Evolutionary conservation across 2,888 invertebrate genomes (phyloP), one percentile per base, ranked within the genome.

Genomic region (Amitus sp.): DNA sequence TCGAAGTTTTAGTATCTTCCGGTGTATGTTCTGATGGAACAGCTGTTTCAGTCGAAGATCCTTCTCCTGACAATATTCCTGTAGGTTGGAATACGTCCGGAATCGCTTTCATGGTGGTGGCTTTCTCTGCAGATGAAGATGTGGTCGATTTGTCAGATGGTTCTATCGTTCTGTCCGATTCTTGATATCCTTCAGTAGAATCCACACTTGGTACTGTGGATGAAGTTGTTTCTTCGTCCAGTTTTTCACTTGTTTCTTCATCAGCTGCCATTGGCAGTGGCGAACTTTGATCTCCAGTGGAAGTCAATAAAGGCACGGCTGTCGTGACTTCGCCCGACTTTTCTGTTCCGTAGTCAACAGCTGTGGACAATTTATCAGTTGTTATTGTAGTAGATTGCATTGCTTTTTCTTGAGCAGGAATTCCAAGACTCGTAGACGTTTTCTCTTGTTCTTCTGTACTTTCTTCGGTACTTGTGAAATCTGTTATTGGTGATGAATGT

Each of bases 51-150:
- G 42, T 53, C 17, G 37, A 12, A 2, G 56, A 19, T 28, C 34
- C 57, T 53, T 61, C 62, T n/a, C 62, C 63, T 20, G 54, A 47
- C 18, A 46, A 42, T 15, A 13, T 13, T 23, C 50, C 43, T 17
- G 54, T 47, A 6, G 53, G 43, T 34, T 45, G 37, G 9, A 34
- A 33, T 47, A 49, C 62, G n/a, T 54, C 40, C 15, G 61, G 47
- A n/a, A n/a, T n/a, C n/a, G n/a, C n/a, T n/a, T n/a, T n/a, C 50
- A 46, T 48, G 47, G 33, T 23, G 28, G 60, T 66, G 42, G 59
- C 64, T 62, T 61, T 68, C 58, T 34, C 79, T 69, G 28, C 71
- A 62, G 54, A 28, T 39, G 53, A 10, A 37, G 71, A 70, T 34
- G 72, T 47, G 20, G 68, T 37, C 68, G 57, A 19, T 39, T n/a